Evolutionary conservation across 2,113 vertebrate genomes (phyloP).

Genomic region (Ivindomyrus marchei): DNA sequence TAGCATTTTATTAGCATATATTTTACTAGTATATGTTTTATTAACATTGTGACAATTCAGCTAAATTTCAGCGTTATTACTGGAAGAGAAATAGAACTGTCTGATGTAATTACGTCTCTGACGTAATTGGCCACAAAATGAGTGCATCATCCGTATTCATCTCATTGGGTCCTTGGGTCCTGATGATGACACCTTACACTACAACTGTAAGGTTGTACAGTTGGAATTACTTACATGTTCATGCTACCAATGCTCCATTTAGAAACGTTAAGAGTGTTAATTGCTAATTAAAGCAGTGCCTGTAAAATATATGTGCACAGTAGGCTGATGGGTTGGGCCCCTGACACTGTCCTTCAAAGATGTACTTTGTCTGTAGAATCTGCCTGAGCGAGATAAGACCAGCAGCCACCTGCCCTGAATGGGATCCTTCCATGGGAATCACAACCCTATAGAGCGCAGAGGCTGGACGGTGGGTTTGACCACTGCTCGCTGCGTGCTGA

Average conservation of each 20-base stretch:
- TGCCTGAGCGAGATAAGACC: conserved; percentile 70
- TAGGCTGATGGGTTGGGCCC: neutral
- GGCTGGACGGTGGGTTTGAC: conserved; percentile 62
- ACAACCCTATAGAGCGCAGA: conserved; percentile 65
- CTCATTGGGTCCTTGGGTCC: neutral
- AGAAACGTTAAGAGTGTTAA: neutral
- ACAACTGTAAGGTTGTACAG: neutral
- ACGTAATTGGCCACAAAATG: conserved; percentile 2
- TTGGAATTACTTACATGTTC: neutral
- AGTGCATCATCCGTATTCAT: neutral
- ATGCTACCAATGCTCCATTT: neutral
- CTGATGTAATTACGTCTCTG: neutral
- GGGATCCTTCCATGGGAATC: conserved; percentile 71
- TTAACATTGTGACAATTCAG: neutral
- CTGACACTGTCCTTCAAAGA: conserved; percentile 16
- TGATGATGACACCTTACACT: neutral
- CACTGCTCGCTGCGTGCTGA: conserved; percentile 23
- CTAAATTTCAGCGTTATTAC: neutral
- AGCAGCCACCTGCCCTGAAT: conserved; percentile 67
- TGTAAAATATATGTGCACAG: neutral
- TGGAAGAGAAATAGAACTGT: neutral
- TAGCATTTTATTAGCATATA: conserved; percentile 4
- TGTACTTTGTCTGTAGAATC: conserved; percentile 61
- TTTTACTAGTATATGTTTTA: neutral
- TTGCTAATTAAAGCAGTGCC: neutral